phyloP scores from a whole-genome alignment of 1,140 invertebrate species.

The Dinothrombium tinctorium region DNA sequence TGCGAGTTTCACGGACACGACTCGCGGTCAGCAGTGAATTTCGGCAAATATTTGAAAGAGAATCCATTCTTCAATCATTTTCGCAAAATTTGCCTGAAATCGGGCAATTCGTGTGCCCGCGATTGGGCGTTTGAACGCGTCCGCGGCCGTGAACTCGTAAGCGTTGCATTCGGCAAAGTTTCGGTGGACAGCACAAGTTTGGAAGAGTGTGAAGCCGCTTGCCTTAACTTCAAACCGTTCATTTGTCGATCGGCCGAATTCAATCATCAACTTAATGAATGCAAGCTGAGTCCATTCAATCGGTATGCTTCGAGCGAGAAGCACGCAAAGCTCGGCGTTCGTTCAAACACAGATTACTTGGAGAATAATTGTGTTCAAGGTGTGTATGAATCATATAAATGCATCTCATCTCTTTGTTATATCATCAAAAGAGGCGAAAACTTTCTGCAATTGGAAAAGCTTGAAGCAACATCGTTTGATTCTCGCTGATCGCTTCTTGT shows the following conservation, averaged over 20 bases:
- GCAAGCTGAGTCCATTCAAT: constrained; percentile 67
- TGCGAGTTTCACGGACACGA: too few relatives aligned
- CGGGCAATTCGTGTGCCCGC: too few relatives aligned
- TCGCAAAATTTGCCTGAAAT: too few relatives aligned
- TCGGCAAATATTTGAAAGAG: too few relatives aligned
- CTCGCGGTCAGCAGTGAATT: too few relatives aligned
- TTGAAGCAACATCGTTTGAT: background rate
- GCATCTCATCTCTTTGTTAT: too few relatives aligned
- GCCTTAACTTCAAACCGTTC: constrained; percentile 60
- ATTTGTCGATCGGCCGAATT: constrained; percentile 73
- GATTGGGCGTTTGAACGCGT: constrained; percentile 80
- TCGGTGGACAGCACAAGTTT: constrained; percentile 28
- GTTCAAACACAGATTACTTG: constrained; percentile 19
- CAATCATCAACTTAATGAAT: constrained; percentile 54
- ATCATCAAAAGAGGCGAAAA: constrained; percentile 10
- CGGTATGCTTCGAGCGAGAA: constrained; percentile 21
- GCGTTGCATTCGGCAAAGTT: constrained; percentile 32
- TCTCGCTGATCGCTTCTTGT: background rate
- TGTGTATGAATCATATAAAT: constrained; percentile 1
- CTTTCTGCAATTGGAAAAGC: constrained; percentile 12
- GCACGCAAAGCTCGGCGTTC: constrained; percentile 7
- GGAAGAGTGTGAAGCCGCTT: constrained; percentile 63
- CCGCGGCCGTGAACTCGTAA: constrained; percentile 29
- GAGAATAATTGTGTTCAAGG: constrained; percentile 27
- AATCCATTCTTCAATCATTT: too few relatives aligned